A percentile compares a stretch with the other conserved stretches of the same genome.
Evolutionary conservation across 2,888 invertebrate genomes (phyloP).

Genomic region (Agrotis exclamationis): DNA sequence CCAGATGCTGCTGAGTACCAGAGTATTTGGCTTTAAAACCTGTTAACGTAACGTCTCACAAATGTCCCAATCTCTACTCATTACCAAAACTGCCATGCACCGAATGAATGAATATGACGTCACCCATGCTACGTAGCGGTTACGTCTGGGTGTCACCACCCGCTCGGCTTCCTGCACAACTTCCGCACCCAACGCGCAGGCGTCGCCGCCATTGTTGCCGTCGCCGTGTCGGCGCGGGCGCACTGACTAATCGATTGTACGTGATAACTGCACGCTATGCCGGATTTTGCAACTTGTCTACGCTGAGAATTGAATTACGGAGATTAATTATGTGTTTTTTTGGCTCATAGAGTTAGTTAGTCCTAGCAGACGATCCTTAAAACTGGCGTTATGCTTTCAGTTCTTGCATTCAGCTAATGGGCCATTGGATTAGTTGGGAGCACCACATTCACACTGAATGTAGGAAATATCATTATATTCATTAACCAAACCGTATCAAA

Average conservation of each 20-base stretch:
- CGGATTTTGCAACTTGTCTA: conserved; percentile 45
- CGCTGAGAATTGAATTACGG: conserved; percentile 21
- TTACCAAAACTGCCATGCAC: conserved; percentile 3
- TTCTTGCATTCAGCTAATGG: too few species aligned
- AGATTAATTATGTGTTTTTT: neutral
- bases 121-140: conserved; percentile 43
- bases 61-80: neutral
- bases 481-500: conserved; percentile 1
- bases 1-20: too few species aligned
- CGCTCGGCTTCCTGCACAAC: conserved; percentile 78
- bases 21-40: neutral
- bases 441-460: too few species aligned
- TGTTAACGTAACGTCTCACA: neutral
- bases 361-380: too few species aligned
- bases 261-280: conserved; percentile 50
- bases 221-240: conserved; percentile 37
- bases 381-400: too few species aligned
- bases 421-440: too few species aligned
- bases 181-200: conserved; percentile 78
- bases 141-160: conserved; percentile 70
- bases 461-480: too few species aligned
- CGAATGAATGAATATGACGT: conserved; percentile 57
- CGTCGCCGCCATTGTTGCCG: conserved; percentile 66
- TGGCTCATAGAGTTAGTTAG: too few species aligned
- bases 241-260: conserved; percentile 54